Percentiles rank a stretch among this genome's conserved stretches.
Conservation (phyloP, 2,888 invertebrate species). For the Melanargia galathea region DNA sequence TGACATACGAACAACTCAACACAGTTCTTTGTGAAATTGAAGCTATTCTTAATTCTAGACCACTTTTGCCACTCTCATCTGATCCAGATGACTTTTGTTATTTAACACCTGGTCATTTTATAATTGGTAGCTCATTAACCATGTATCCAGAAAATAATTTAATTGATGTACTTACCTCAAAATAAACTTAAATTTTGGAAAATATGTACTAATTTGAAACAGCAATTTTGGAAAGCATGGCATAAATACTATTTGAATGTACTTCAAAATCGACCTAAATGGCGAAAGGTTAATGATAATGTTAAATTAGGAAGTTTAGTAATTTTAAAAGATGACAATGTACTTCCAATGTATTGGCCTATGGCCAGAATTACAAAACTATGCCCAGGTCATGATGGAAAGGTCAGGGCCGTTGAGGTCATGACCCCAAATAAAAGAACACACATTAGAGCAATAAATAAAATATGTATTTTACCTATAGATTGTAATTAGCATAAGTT, state of each 20-base stretch:
- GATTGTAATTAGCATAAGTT: not conserved
- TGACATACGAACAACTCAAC: too few species aligned
- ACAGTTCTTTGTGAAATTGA: not conserved
- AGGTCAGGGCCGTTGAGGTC: not conserved
- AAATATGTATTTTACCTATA: not conserved
- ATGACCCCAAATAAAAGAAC: constrained; percentile 3
- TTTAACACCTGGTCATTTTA: not conserved
- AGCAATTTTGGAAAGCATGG: constrained; percentile 1
- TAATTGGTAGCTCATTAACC: not conserved
- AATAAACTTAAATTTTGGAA: not conserved
- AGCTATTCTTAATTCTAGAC: not conserved
- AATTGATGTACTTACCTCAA: not conserved
- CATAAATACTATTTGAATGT: not conserved
- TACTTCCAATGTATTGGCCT: not conserved
- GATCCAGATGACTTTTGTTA: constrained; percentile 5
- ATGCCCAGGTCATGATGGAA: constrained; percentile 1
- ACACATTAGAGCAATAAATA: not conserved
- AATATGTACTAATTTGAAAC: not conserved
- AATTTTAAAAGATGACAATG: not conserved
- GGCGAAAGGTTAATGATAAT: not conserved
- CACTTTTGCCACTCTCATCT: not conserved
- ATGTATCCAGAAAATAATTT: not conserved
- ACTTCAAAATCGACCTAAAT: not conserved
- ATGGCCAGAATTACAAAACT: constrained; percentile 1
- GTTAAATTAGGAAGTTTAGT: not conserved